Evolutionary conservation across 2,888 invertebrate species (phyloP).

Genomic region (Kryphioiulus occultus): DNA sequence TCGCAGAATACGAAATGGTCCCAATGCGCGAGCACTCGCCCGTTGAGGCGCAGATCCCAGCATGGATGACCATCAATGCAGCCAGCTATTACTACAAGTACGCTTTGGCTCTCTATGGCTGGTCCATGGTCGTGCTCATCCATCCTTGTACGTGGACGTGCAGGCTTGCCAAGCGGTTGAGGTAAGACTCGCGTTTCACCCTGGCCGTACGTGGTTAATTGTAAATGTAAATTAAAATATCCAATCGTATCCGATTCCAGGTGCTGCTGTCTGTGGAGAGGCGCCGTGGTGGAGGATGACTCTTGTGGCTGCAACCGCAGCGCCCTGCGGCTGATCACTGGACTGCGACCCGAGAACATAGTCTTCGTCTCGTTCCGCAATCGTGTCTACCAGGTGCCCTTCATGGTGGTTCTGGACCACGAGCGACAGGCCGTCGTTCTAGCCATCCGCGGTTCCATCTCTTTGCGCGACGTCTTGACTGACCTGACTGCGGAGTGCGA

Average conservation of each 20-base stretch:
- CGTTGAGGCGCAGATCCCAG: constrained; percentile 53
- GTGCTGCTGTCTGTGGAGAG: constrained; percentile 59
- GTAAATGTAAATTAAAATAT: too few species aligned
- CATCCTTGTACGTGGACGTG: constrained; percentile 79
- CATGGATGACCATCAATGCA: constrained; percentile 81
- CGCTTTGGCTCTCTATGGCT: constrained; percentile 85
- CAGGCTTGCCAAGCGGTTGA: constrained; percentile 72
- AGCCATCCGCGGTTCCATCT: constrained; percentile 84
- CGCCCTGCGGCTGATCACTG: constrained; percentile 80
- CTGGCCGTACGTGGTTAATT: neutral
- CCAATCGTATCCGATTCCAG: neutral
- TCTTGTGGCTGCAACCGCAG: constrained; percentile 88
- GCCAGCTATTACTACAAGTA: constrained; percentile 80
- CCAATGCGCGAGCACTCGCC: constrained; percentile 40
- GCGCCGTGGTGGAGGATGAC: constrained; percentile 77
- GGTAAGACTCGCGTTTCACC: neutral
- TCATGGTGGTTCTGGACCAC: constrained; percentile 85
- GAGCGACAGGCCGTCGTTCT: constrained; percentile 80
- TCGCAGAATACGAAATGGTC: neutral
- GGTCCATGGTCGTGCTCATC: constrained; percentile 83
- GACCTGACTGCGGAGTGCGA: constrained; percentile 68
- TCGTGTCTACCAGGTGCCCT: constrained; percentile 84
- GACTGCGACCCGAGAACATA: constrained; percentile 78
- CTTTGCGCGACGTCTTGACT: constrained; percentile 83
- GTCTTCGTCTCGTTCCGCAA: constrained; percentile 87